A percentile compares a stretch with the other conserved stretches of the same genome.
Evolutionary conservation across 2,113 vertebrate genomes (phyloP).

Genomic region (Vidua macroura): DNA sequence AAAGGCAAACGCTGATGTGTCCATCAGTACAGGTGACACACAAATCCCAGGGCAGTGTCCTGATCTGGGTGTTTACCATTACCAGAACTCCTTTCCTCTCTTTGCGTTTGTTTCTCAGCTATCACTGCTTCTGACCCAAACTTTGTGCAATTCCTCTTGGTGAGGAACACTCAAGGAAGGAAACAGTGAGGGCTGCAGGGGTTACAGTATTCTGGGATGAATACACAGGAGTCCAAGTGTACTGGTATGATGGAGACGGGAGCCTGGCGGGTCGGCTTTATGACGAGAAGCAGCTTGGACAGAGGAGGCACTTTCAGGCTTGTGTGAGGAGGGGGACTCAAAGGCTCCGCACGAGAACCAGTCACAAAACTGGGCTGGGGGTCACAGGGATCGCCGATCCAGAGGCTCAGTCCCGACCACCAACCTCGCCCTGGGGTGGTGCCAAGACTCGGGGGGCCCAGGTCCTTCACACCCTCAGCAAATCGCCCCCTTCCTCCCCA

Average conservation of each 20-base stretch:
- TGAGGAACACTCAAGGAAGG: not conserved
- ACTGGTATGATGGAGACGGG: accelerated
- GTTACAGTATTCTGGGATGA: accelerated
- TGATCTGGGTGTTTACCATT: not conserved
- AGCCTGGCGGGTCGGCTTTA: accelerated
- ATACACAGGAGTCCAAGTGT: accelerated
- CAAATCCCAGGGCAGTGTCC: not conserved
- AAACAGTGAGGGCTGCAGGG: not conserved
- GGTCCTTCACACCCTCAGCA: not conserved
- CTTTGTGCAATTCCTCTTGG: not conserved
- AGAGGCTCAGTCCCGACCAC: not conserved
- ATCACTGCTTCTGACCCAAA: not conserved
- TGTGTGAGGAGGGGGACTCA: not conserved
- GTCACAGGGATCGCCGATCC: accelerated
- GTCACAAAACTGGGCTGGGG: accelerated
- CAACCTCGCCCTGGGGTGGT: not conserved
- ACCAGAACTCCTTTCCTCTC: not conserved
- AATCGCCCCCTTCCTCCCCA: not conserved
- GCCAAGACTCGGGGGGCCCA: too few relatives aligned
- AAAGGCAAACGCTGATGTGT: not conserved
- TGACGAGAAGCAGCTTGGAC: accelerated
- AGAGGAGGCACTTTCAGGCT: too few relatives aligned
- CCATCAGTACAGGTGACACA: too few relatives aligned
- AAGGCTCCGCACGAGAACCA: not conserved
- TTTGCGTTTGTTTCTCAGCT: not conserved